A percentile compares a stretch with the other conserved stretches of the same genome.
Evolutionary conservation across 2,113 vertebrate genomes (phyloP).

Genomic region (Leptobrachium ailaonicum): DNA sequence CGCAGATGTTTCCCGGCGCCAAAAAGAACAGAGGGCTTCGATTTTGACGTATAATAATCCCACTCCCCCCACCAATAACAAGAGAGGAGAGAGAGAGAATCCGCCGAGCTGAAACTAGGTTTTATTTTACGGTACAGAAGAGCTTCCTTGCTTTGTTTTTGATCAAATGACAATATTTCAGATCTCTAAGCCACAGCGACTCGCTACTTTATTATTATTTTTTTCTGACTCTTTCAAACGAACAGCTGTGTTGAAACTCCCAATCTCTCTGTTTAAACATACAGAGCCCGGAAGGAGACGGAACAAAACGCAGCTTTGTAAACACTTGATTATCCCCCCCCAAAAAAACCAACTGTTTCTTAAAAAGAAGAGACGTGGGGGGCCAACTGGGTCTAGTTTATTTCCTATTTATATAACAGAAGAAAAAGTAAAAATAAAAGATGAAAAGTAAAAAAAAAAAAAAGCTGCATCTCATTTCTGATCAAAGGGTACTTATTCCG

Average conservation of each 20-base stretch:
- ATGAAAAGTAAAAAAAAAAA: slow-evolving; percentile 5
- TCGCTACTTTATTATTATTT: slow-evolving; percentile 73
- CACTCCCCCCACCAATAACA: background rate
- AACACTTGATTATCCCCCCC: slow-evolving; percentile 64
- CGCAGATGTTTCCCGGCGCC: slow-evolving; percentile 72
- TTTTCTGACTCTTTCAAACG: slow-evolving; percentile 56
- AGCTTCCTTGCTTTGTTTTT: slow-evolving; percentile 68
- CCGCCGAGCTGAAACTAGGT: slow-evolving; percentile 57
- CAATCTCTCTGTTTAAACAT: slow-evolving; percentile 75
- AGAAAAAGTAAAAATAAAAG: slow-evolving; percentile 9
- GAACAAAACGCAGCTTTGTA: slow-evolving; percentile 69
- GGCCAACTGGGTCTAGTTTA: slow-evolving; percentile 21
- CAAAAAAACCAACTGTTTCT: slow-evolving; percentile 64
- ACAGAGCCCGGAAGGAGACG: slow-evolving; percentile 65
- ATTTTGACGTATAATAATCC: slow-evolving; percentile 57
- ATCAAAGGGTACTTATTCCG: slow-evolving; percentile 50
- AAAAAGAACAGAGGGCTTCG: slow-evolving; percentile 58
- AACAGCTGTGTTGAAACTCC: slow-evolving; percentile 79
- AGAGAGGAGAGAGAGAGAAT: background rate
- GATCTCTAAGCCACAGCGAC: slow-evolving; percentile 71
- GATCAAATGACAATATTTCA: slow-evolving; percentile 64
- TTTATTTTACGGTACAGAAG: slow-evolving; percentile 61
- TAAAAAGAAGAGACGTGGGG: slow-evolving; percentile 49
- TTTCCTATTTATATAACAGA: slow-evolving; percentile 24
- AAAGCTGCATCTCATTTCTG: slow-evolving; percentile 49